Conservation (phyloP, 2,888 invertebrate species). For the Drosophila barbarae region DNA sequence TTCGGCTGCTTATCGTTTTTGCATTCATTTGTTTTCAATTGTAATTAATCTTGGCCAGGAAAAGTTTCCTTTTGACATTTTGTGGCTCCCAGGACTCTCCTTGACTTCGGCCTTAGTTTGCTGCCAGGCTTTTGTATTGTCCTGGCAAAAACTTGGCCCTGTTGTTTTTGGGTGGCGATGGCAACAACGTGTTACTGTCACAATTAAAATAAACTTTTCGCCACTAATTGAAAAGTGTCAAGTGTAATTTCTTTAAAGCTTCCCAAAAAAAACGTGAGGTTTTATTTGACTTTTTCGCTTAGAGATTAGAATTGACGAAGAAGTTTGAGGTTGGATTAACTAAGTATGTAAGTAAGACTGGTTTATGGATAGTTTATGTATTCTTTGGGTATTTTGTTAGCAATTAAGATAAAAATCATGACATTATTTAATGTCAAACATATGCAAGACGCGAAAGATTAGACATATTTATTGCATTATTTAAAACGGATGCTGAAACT, state of each 20-base stretch:
- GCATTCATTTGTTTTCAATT: constrained; percentile 77
- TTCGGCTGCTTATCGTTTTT: constrained; percentile 75
- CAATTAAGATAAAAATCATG: too few species aligned
- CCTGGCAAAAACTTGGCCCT: constrained; percentile 55
- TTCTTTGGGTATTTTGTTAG: neutral
- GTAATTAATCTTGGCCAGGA: constrained; percentile 70
- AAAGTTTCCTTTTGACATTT: constrained; percentile 73
- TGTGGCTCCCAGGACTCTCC: constrained; percentile 57
- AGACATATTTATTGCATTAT: too few species aligned
- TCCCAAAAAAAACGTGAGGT: constrained; percentile 44
- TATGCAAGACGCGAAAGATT: too few species aligned
- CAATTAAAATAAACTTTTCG: constrained; percentile 75
- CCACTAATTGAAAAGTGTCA: constrained; percentile 75
- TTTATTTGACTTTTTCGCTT: constrained; percentile 3
- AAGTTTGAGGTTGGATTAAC: neutral
- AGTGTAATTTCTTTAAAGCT: constrained; percentile 69
- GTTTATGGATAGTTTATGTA: neutral
- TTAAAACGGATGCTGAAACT: too few species aligned
- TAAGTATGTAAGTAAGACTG: neutral
- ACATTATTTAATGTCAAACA: too few species aligned
- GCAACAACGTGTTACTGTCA: constrained; percentile 71
- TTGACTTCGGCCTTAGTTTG: constrained; percentile 29
- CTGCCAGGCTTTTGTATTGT: constrained; percentile 43
- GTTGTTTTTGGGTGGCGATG: constrained; percentile 27
- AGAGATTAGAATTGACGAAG: neutral